phyloP scores from a whole-genome alignment of 2,113 vertebrate species.

The Alethe castanea region DNA sequence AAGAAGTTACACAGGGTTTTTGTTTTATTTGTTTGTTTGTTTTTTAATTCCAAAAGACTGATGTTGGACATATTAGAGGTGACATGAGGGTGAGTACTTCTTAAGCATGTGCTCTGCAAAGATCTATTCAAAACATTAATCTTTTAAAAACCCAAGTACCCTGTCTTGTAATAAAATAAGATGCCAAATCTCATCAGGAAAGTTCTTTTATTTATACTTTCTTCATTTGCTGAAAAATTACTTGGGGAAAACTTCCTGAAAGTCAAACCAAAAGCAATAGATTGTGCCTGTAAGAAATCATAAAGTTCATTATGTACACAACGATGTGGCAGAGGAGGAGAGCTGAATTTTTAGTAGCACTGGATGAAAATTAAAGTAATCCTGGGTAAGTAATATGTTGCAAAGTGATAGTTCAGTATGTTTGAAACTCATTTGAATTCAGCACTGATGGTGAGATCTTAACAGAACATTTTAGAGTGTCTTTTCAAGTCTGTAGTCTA shows the following conservation, averaged over 20 bases:
- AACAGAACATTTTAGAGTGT: conserved; percentile 32
- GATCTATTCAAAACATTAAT: conserved; percentile 18
- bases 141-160: not conserved
- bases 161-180: conserved; percentile 12
- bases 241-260: conserved; percentile 44
- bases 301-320: conserved; percentile 59
- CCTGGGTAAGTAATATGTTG: conserved; percentile 59
- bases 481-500: conserved; percentile 1
- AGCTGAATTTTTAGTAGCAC: conserved; percentile 62
- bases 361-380: conserved; percentile 69
- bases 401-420: conserved; percentile 40
- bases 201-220: conserved; percentile 30
- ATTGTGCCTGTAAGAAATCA: conserved; percentile 46
- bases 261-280: conserved; percentile 45
- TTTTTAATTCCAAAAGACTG: not conserved
- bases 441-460: conserved; percentile 16
- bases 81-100: not conserved
- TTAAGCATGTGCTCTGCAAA: conserved; percentile 7
- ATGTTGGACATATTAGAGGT: not conserved
- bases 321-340: not conserved
- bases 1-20: not conserved
- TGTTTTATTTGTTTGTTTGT: not conserved
- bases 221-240: conserved; percentile 55
- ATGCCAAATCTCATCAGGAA: not conserved
- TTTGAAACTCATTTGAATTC: conserved; percentile 72